Conservation (phyloP, 2,888 invertebrate genomes). For the Monopis laevigella region DNA sequence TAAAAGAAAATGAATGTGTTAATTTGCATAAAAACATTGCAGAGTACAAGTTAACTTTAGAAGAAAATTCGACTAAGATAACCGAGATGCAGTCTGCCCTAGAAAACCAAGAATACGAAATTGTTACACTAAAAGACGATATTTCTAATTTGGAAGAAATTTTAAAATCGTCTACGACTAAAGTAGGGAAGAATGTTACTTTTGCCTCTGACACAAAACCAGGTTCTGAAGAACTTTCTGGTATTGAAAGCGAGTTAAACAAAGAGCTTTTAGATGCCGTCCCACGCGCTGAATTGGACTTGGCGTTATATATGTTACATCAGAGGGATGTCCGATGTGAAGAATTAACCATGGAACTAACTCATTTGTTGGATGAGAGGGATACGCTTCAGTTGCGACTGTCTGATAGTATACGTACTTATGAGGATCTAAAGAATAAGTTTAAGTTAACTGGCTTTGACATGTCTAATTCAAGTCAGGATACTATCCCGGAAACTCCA, state of each 20-base stretch:
- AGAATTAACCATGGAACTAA: constrained; percentile 85
- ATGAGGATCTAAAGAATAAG: constrained; percentile 63
- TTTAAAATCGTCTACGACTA: constrained; percentile 36
- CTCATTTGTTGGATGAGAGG: constrained; percentile 83
- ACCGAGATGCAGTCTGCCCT: constrained; percentile 68
- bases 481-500: constrained; percentile 36
- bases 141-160: constrained; percentile 45
- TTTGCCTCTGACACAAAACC: constrained; percentile 55
- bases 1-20: constrained; percentile 55
- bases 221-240: constrained; percentile 27
- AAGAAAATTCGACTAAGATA: constrained; percentile 65
- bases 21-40: constrained; percentile 56
- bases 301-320: constrained; percentile 86
- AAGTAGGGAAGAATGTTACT: constrained; percentile 54
- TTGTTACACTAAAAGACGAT: constrained; percentile 76
- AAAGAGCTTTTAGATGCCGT: constrained; percentile 46
- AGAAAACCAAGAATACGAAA: constrained; percentile 76
- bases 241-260: constrained; percentile 22
- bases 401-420: constrained; percentile 81
- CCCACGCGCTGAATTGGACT: constrained; percentile 75
- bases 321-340: constrained; percentile 88
- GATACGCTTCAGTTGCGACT: constrained; percentile 85
- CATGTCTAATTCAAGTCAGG: constrained; percentile 32
- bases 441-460: constrained; percentile 34
- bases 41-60: constrained; percentile 60